Conservation (phyloP, 1,140 invertebrate species). For the Schlechtendalia chinensis region DNA sequence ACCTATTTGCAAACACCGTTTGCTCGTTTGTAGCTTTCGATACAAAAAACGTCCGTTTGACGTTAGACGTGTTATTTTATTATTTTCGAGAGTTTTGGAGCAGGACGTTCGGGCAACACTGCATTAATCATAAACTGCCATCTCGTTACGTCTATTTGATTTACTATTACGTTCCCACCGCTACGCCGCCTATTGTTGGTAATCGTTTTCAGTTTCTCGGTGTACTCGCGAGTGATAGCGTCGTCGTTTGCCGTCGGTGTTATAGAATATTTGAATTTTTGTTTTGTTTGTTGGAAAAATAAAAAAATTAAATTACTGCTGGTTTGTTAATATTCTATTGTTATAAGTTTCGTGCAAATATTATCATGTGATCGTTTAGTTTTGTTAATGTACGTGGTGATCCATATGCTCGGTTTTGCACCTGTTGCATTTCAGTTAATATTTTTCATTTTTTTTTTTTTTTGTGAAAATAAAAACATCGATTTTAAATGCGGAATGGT, state of each 20-base stretch:
- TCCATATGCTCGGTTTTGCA: constrained; percentile 38
- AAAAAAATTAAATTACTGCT: not conserved
- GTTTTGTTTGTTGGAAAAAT: not conserved
- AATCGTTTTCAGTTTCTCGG: constrained; percentile 19
- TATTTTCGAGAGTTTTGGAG: constrained; percentile 1
- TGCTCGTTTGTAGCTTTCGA: no score
- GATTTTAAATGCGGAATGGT: constrained; percentile 51
- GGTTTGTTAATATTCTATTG: not conserved
- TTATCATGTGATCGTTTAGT: constrained; percentile 1
- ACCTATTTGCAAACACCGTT: no score
- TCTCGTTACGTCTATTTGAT: constrained; percentile 38
- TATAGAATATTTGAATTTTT: constrained; percentile 32
- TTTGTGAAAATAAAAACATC: not conserved
- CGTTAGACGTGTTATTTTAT: no score
- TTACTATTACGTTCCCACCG: constrained; percentile 8
- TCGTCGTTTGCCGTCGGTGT: not conserved
- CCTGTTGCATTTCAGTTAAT: constrained; percentile 40
- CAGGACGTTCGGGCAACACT: constrained; percentile 14
- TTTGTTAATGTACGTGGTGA: not conserved
- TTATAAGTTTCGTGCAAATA: not conserved
- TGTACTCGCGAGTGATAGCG: constrained; percentile 6
- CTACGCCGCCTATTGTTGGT: constrained; percentile 22
- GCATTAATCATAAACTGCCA: constrained; percentile 43
- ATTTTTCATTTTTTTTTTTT: not conserved
- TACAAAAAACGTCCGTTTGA: no score